These are phyloP conservation scores for Didymodactylos carnosus DNA, from an alignment of 2,888 invertebrate genomes.

Conservation along the genomic window DNA sequence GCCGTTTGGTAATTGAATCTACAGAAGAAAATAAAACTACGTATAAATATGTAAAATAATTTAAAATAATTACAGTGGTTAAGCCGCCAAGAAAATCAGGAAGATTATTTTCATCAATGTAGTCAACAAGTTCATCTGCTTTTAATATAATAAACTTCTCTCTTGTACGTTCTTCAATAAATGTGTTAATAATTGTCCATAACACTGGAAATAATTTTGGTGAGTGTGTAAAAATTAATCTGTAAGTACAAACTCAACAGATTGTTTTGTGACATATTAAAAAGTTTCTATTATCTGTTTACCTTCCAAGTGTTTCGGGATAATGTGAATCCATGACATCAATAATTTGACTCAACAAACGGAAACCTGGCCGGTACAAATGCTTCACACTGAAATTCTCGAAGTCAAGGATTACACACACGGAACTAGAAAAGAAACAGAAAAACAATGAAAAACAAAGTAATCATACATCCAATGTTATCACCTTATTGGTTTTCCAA, in stretches of 20 bases:
- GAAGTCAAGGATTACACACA: constrained; percentile 71
- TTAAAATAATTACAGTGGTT: constrained; percentile 60
- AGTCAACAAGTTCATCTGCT: constrained; percentile 59
- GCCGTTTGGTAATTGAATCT: constrained; percentile 66
- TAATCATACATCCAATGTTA: constrained; percentile 14
- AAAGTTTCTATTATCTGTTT: not conserved
- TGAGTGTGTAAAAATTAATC: constrained; percentile 68
- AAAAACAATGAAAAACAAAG: not conserved
- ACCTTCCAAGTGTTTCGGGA: constrained; percentile 67
- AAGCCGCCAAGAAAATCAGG: constrained; percentile 80
- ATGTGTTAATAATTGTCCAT: constrained; percentile 81
- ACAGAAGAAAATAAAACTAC: constrained; percentile 16
- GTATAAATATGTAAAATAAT: too few relatives aligned
- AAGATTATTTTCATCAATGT: constrained; percentile 60
- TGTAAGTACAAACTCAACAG: too few relatives aligned
- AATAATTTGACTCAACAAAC: constrained; percentile 44
- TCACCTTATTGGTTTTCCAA: constrained; percentile 56
- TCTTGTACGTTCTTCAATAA: constrained; percentile 79
- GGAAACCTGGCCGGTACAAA: constrained; percentile 75
- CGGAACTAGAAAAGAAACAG: constrained; percentile 44
- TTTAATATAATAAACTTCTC: constrained; percentile 69
- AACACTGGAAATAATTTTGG: constrained; percentile 80
- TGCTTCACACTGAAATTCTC: constrained; percentile 86
- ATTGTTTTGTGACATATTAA: too few relatives aligned
- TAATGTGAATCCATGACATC: constrained; percentile 78